These are phyloP conservation scores for Tethea ocularis DNA, from an alignment of 2,888 invertebrate species.

Conservation along the genomic window DNA sequence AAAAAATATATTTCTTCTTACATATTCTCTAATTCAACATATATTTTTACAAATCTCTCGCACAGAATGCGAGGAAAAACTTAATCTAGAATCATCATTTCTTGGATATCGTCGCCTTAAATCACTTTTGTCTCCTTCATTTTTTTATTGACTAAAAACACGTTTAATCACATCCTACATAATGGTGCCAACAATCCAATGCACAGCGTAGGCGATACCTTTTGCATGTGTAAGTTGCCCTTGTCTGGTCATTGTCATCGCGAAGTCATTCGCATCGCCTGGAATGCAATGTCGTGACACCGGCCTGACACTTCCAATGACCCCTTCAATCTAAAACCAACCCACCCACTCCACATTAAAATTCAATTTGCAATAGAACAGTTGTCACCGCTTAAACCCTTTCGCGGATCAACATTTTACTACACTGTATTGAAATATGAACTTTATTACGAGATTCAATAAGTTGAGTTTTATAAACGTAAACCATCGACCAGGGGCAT, in stretches of 20 bases:
- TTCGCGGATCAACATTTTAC: constrained; percentile 11
- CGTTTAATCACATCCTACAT: constrained; percentile 12
- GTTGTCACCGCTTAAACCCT: constrained; percentile 27
- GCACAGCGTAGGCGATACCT: constrained; percentile 45
- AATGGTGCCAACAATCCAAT: constrained; percentile 22
- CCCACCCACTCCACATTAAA: constrained; percentile 8
- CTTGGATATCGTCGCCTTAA: too few relatives aligned
- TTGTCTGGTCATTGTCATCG: constrained; percentile 81
- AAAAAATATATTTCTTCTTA: too few relatives aligned
- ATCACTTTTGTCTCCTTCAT: too few relatives aligned
- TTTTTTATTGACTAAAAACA: background rate
- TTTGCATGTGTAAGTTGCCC: constrained; percentile 62
- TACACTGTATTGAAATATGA: constrained; percentile 48
- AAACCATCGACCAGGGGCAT: constrained; percentile 56
- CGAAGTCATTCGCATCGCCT: constrained; percentile 75
- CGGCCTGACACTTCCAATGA: constrained; percentile 42
- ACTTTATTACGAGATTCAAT: constrained; percentile 55
- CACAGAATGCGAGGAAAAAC: too few relatives aligned
- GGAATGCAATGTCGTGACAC: constrained; percentile 81
- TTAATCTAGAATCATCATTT: too few relatives aligned
- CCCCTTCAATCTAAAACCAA: constrained; percentile 30
- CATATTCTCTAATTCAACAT: too few relatives aligned
- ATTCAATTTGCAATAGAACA: constrained; percentile 16
- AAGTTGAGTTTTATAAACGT: constrained; percentile 60
- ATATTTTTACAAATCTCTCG: too few relatives aligned